phyloP scores from a whole-genome alignment of 1,140 invertebrate genomes.

The Lepidurus couesii region DNA sequence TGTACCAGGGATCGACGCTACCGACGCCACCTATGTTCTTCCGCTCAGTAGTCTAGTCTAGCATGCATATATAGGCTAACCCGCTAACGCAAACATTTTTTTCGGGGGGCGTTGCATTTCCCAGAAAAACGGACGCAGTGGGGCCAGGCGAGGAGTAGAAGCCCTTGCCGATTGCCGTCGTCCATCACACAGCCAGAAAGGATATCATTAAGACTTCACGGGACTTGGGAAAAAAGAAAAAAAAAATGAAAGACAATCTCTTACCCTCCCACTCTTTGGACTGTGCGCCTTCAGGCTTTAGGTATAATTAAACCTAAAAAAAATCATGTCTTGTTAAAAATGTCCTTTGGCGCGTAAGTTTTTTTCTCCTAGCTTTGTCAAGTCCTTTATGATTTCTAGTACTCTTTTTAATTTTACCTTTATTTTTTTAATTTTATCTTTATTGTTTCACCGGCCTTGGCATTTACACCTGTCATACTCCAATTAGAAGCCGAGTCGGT shows the following conservation, averaged over 20 bases:
- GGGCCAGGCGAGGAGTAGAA: not conserved
- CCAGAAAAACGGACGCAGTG: not conserved
- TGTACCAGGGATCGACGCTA: not conserved
- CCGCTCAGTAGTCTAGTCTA: not conserved
- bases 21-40: constrained; percentile 13
- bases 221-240: constrained; percentile 3
- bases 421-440: too few species aligned
- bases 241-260: constrained; percentile 20
- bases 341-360: constrained; percentile 14
- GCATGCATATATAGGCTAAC: not conserved
- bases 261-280: not conserved
- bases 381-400: not conserved
- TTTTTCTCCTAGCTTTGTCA: not conserved
- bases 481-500: not conserved
- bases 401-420: not conserved
- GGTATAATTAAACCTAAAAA: constrained; percentile 13
- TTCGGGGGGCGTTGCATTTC: not conserved
- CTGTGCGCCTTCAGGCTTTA: not conserved
- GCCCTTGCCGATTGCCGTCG: constrained; percentile 13
- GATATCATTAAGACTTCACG: constrained; percentile 19
- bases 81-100: not conserved
- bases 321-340: constrained; percentile 4
- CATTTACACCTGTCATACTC: constrained; percentile 15
- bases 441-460: not conserved
- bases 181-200: constrained; percentile 14